Evolutionary conservation across 2,113 vertebrate species (phyloP).

Genomic region (Heterotis niloticus): DNA sequence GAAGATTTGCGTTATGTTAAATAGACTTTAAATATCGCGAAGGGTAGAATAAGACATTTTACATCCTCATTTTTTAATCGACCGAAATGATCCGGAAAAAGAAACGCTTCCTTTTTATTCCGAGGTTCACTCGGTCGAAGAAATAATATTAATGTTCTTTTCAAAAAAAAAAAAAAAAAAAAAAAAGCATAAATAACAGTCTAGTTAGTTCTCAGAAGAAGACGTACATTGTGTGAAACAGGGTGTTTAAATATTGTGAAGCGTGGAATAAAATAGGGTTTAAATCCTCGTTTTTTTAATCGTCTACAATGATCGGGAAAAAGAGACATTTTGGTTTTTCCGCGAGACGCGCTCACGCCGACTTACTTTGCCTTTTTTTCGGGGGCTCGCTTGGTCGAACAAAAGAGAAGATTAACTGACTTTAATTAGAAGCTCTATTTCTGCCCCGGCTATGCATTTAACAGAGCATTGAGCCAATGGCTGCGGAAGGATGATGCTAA

Average conservation of each 20-base stretch:
- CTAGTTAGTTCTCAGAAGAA: background rate
- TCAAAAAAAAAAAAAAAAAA: too few relatives aligned
- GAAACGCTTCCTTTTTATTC: too few relatives aligned
- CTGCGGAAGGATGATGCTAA: constrained; percentile 23
- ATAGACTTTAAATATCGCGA: constrained; percentile 3
- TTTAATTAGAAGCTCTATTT: constrained; percentile 27
- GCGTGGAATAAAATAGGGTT: background rate
- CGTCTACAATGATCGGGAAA: background rate
- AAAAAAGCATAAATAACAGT: background rate
- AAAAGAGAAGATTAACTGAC: constrained; percentile 22
- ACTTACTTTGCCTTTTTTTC: background rate
- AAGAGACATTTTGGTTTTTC: background rate
- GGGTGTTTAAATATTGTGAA: background rate
- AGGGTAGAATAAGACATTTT: background rate
- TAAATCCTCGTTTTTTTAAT: background rate
- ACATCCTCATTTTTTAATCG: too few relatives aligned
- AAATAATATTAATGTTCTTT: background rate
- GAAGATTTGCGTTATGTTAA: background rate
- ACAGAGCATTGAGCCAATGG: constrained; percentile 22
- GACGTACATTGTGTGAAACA: background rate
- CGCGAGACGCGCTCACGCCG: background rate
- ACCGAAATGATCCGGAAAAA: too few relatives aligned
- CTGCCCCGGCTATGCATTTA: constrained; percentile 20
- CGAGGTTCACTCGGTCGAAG: too few relatives aligned
- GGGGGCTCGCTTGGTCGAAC: constrained; percentile 5